Evolutionary conservation across 2,113 vertebrate species (phyloP), one percentile per base, ranked within the genome.

Genomic region (Trochalopteron elliotii): DNA sequence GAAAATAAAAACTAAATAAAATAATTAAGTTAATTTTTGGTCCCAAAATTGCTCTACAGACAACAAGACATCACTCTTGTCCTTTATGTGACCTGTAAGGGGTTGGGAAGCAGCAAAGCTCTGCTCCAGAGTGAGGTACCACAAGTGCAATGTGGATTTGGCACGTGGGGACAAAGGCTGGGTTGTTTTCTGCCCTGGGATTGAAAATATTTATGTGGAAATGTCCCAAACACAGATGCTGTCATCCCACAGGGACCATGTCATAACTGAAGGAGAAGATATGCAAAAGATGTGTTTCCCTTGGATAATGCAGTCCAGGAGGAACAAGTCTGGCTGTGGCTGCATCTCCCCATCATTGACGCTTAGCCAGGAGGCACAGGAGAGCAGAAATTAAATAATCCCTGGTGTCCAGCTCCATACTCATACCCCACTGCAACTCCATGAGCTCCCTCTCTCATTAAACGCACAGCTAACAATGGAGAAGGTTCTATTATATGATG

Each of bases 61-160:
- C 68, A 77, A 17, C 50, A 90, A 94, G 24, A 63, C 88, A 94
- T 92, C 72, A 56, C n/a, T 96, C 90, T 88, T 90, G 94, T 60
- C 93, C 96, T 96, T 78, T 93, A 45, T 27, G 31, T 94, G 95
- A 95, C 92, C 90, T 78, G 68, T 33, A 17, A 71, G n/a, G 83
- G 45, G 53, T 31, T 70, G 11, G 63, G 75, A 90, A 85, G 60
- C 47, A 60, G 71, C 50, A 83, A 42, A 67, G 63, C 64, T 52
- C 68, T 80, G 61, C 84, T 20, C 4, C 25, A 12, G 45, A 31
- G 57, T 30, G 31, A 22, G 2, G 1, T 31, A 47, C 47, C 55
- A 50, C 37, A 30, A 22, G 35, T 3, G 61, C 77, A 33, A n/a
- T 1, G 49, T 2, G 12, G 53, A 37, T 91, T 63, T 61, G 56